phyloP scores from a whole-genome alignment of 2,113 vertebrate genomes.

The Lophura nycthemera region DNA sequence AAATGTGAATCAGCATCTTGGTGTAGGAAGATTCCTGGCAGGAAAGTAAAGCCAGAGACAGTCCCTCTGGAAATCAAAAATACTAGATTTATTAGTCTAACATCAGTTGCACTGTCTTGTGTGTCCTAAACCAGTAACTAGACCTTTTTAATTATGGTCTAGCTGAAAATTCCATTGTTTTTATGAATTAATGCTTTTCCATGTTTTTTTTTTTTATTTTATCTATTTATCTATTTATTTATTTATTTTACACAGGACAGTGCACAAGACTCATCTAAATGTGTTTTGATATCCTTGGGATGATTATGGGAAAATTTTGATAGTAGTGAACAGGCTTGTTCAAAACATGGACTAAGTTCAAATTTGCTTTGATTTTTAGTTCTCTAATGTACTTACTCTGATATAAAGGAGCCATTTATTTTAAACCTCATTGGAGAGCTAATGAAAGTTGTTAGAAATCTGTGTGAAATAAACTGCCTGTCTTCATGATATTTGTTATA shows the following conservation, averaged over 20 bases:
- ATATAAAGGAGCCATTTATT: neutral
- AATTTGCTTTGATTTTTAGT: neutral
- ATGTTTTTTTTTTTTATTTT: neutral
- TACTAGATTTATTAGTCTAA: neutral
- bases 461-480: neutral
- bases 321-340: neutral
- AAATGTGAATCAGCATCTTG: neutral
- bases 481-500: neutral
- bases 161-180: neutral
- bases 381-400: neutral
- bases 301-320: neutral
- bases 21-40: neutral
- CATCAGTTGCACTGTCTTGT: neutral
- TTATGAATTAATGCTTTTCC: neutral
- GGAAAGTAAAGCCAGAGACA: neutral
- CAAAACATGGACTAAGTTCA: neutral
- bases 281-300: neutral
- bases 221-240: neutral
- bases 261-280: neutral
- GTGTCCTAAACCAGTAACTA: neutral
- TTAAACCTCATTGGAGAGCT: neutral
- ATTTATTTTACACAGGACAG: neutral
- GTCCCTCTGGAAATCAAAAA: neutral
- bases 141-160: neutral
- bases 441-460: neutral